Base-by-base conservation (phyloP, 2,113 vertebrate species). In the Vulpes lagopus region DNA sequence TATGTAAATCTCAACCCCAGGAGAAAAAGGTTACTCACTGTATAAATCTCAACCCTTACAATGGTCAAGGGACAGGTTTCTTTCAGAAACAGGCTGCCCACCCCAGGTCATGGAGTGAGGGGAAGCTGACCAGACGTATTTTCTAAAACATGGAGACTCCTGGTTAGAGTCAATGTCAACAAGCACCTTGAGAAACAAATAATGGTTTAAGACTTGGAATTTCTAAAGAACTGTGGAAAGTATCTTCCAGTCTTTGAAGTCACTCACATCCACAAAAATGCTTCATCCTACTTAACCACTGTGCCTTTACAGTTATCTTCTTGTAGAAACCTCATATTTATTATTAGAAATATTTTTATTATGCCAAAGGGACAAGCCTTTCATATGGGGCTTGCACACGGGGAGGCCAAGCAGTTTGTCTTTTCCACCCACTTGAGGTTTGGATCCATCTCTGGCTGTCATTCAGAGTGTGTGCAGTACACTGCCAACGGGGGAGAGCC, bases 331-430 rank as follows among this genome's bases (percentile, higher is more conserved):
- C 8, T 91, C 67, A 82, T 16, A 43, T 69, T 91, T 95, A 25
- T 79, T 84, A 57, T 49, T 73, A 73, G 49, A 91, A 88, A 10
- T 60, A 78, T 55, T 91, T 74, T 95, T 78, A 78, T 87, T 87
- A 32, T 81, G 78, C 32, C 20, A 55, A 76, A 53, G 60, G 93
- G 51, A 4, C n/a, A 78, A 53, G 43, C 8, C 2, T 91, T 96
- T 93, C 35, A 60, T 3, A 5, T 20, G 32, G 51, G 84, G 49
- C 65, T 83, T 89, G 60, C 6, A 27, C 76, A 67, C 16, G 23
- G 19, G 22, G 23, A 81, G 35, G 43, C 38, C 25, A 25, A 79
- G 14, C 64, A 57, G 43, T 1, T 90, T 59, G 38, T 74, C 22
- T 95, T 1, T 8, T 86, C 11, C 23, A 35, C n/a, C 43, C 49